Conservation (phyloP, 2,113 vertebrate genomes). For the Formicarius rufipectus region DNA sequence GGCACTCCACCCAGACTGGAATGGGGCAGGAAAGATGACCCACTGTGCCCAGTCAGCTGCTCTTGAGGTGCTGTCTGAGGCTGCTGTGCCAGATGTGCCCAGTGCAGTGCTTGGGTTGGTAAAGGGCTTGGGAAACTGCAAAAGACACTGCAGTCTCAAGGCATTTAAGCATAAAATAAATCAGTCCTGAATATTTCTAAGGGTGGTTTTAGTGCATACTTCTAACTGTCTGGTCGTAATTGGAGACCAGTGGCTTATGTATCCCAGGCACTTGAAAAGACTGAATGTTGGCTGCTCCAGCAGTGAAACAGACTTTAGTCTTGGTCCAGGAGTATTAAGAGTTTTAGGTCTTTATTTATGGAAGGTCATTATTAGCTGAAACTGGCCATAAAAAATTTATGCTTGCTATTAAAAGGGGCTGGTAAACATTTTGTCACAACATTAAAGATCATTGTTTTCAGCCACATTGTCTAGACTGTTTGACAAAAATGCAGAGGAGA, state of each 20-base stretch:
- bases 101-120: neutral
- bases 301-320: neutral
- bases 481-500: neutral
- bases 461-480: neutral
- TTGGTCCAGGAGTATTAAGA: neutral
- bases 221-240: neutral
- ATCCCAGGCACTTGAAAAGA: neutral
- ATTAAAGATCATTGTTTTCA: neutral
- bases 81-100: neutral
- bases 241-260: neutral
- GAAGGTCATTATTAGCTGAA: neutral
- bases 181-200: neutral
- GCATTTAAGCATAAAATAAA: neutral
- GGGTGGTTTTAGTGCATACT: neutral
- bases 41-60: neutral
- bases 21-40: neutral
- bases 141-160: neutral
- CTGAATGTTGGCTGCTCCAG: neutral
- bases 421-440: neutral
- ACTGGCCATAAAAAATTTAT: neutral
- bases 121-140: neutral
- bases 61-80: no score
- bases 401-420: neutral
- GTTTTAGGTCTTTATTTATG: conserved; percentile 13
- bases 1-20: neutral